Conservation (phyloP, 2,888 invertebrate genomes). For the Disparrhopalites patrizii region DNA sequence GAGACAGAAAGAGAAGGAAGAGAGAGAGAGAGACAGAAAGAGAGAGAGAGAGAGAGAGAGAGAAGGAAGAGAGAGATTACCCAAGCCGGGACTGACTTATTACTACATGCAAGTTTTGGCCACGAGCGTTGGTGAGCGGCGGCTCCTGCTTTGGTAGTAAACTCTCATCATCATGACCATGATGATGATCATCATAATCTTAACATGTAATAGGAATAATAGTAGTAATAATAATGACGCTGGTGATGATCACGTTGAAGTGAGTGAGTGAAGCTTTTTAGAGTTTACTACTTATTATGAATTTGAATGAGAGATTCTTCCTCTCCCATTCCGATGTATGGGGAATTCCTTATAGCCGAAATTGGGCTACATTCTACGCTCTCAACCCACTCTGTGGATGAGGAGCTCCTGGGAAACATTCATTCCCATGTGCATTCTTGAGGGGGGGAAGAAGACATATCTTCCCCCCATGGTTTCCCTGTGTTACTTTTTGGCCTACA, state of each 20-base stretch:
- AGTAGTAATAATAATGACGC: not conserved
- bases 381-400: too few species aligned
- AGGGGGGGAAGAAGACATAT: too few species aligned
- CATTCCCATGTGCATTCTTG: not conserved
- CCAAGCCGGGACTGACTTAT: constrained; percentile 17
- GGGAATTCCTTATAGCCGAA: not conserved
- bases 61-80: constrained; percentile 21
- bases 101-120: constrained; percentile 26
- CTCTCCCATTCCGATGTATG: not conserved
- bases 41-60: constrained; percentile 15
- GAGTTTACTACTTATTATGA: constrained; percentile 24
- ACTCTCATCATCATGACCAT: too few species aligned
- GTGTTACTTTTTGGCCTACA: too few species aligned
- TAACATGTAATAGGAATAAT: not conserved
- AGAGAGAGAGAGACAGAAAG: not conserved
- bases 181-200: constrained; percentile 11
- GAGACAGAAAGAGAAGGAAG: too few species aligned
- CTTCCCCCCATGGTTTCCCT: too few species aligned
- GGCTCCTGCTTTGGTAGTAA: too few species aligned
- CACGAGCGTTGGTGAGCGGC: constrained; percentile 22
- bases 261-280: constrained; percentile 18
- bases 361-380: not conserved
- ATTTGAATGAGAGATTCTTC: constrained; percentile 24
- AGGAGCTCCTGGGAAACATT: too few species aligned
- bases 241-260: too few species aligned